These are phyloP conservation scores for Microtus oregoni DNA, from an alignment of 2,113 vertebrate genomes.

Conservation along the genomic window DNA sequence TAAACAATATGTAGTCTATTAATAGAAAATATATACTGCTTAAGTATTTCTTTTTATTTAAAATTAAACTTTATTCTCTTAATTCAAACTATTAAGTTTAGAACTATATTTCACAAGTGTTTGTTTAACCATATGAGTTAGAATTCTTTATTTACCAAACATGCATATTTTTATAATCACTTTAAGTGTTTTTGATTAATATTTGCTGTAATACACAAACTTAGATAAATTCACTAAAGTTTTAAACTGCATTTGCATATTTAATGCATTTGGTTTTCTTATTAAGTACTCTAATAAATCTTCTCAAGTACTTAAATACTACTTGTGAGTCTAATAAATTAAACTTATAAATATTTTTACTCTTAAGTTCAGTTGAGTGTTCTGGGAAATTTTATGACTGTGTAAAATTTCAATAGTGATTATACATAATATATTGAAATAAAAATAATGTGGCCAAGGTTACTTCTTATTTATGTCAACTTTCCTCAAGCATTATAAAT, in stretches of 20 bases:
- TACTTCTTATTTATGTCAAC: conserved; percentile 14
- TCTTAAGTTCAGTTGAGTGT: conserved; percentile 52
- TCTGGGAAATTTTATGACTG: conserved; percentile 42
- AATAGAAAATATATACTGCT: background rate
- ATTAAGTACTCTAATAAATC: conserved; percentile 66
- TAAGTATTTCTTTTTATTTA: background rate
- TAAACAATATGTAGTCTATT: background rate
- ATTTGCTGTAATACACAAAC: background rate
- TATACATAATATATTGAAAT: conserved; percentile 17
- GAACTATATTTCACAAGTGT: conserved; percentile 48
- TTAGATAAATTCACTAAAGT: conserved; percentile 58
- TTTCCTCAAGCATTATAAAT: background rate
- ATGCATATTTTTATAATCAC: conserved; percentile 43
- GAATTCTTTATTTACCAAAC: conserved; percentile 35
- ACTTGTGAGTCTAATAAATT: conserved; percentile 67
- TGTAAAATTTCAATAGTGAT: conserved; percentile 54
- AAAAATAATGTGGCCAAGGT: conserved; percentile 39
- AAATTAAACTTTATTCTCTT: conserved; percentile 41
- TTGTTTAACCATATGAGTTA: conserved; percentile 40
- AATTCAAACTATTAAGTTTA: conserved; percentile 26
- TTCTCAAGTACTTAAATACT: conserved; percentile 63
- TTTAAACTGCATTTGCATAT: conserved; percentile 61
- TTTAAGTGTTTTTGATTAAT: conserved; percentile 69
- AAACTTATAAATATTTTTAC: conserved; percentile 69
- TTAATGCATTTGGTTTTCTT: conserved; percentile 56